Evolutionary conservation across 2,113 vertebrate genomes (phyloP), one percentile per base, ranked within the genome.

Genomic region (Crotalus viridis): DNA sequence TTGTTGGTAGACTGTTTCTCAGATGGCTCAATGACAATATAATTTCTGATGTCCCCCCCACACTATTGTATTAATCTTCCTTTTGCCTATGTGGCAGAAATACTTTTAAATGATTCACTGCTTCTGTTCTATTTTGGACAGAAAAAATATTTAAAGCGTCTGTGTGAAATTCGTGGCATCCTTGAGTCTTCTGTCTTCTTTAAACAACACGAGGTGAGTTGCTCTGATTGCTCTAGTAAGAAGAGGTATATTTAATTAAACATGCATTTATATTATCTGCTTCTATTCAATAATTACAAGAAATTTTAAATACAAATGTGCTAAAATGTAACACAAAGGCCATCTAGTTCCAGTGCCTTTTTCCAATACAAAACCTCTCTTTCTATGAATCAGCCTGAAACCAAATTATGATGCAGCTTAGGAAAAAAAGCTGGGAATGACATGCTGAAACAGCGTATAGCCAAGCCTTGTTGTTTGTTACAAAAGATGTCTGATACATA

Each of bases 141-240:
- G 99, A 98, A 97, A 96, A 98, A 98, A 94, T 99, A 99, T 96
- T 97, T 99, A 97, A 98, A 94, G 90, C 98, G 98, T 93, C 98
- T 99, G 97, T 97, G 96, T 92, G 98, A 99, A 96, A 99, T 99
- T 96, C 98, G 95, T 95, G 96, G 97, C 93, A 97, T 98, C 87
- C 97, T 99, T 94, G 98, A 98, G 94, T 98, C 96, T 93, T 99
- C 99, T 0, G 98, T 98, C 92, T 99, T 99, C 98, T 99, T 99
- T 96, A 98, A 97, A 94, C 97, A 92, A 92, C 99, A 99, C 8
- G 99, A 99, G 99, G 99, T 99, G 95, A 98, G 98, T 89, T 93
- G 43, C 2, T 81, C 48, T 74, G 56, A 87, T 12, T 57, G 56
- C 51, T 33, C 4, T 52, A 51, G 28, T 43, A 7, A 0, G 2